phyloP scores from a whole-genome alignment of 2,888 invertebrate species.

The Epinotia brunnichana region DNA sequence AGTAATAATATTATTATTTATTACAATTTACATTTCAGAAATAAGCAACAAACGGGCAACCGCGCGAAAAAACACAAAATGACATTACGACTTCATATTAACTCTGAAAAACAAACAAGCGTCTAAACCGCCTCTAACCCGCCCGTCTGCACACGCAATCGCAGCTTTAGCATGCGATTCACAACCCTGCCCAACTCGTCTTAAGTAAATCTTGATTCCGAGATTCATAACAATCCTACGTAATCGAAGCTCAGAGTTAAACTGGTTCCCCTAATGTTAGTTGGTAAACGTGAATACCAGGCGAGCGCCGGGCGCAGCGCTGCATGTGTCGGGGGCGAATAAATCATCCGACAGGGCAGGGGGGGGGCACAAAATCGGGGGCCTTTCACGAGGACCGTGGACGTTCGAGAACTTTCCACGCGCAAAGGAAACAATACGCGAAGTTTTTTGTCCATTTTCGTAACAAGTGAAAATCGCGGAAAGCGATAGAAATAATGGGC shows the following conservation, averaged over 20 bases:
- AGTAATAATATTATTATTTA: too few relatives aligned
- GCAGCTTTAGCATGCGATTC: slow-evolving; percentile 66
- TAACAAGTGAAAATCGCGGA: slow-evolving; percentile 39
- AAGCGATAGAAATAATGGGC: slow-evolving; percentile 39
- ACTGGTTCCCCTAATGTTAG: neutral
- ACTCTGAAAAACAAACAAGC: slow-evolving; percentile 45
- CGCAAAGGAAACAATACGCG: slow-evolving; percentile 52
- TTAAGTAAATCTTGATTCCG: neutral
- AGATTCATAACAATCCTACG: neutral
- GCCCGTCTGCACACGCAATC: slow-evolving; percentile 63
- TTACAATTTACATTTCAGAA: too few relatives aligned
- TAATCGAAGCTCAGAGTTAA: neutral
- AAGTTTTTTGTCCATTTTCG: slow-evolving; percentile 43
- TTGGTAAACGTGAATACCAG: neutral
- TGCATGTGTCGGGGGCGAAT: slow-evolving; percentile 78
- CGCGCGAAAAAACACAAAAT: neutral
- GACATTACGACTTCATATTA: neutral
- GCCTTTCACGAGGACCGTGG: slow-evolving; percentile 68
- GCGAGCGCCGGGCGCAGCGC: slow-evolving; percentile 71
- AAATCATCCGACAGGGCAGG: slow-evolving; percentile 69
- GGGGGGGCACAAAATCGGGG: slow-evolving; percentile 68
- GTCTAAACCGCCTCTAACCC: slow-evolving; percentile 56
- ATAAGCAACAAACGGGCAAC: neutral
- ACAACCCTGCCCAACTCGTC: neutral
- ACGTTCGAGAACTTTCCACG: slow-evolving; percentile 52